Evolutionary conservation across 1,140 invertebrate genomes (phyloP), one percentile per base, ranked within the genome.

Genomic region (Elymnias hypermnestra): DNA sequence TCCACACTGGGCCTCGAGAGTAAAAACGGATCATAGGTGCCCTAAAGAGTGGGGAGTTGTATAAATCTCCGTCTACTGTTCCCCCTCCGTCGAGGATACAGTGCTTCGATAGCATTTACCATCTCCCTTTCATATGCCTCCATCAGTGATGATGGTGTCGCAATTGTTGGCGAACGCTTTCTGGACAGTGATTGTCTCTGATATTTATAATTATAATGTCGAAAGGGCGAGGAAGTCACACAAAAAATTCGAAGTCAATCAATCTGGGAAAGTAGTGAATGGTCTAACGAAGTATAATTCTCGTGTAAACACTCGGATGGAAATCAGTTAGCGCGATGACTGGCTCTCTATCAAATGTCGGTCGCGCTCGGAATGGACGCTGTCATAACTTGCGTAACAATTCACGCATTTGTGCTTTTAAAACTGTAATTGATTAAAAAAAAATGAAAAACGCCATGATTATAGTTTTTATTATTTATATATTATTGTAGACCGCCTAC

Each of bases 221-320:
- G 23, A 26, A 26, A 26, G 6, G 3, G 8, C 10, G 23, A 26
- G 23, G 8, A 26, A 26, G 23, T 29, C 8, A 29, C 26, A 9
- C 25, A 41, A 25, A 9, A 36, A 13, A 15, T 47, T 23, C 7
- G 36, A 33, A 43, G 40, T 39, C 55, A 65, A 73, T 73, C 68
- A 70, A 74, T 73, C 67, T 55, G 39, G 29, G 40, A 59, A 62
- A 63, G 58, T 57, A 41, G 51, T 54, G 43, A 39, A 37, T 15
- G 50, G 47, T 68, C 47, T 61, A 75, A 72, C 67, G 54, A 70
- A 63, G 41, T 45, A 62, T 76, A 79, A 79, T 72, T 71, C 55
- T 55, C 56, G 35, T 49, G 60, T 57, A 74, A 74, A 79, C 62
- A 70, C 23, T 38, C 39, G 40, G 42, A 64, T 57, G 59, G 60